A percentile compares a stretch with the other conserved stretches of the same genome.
These are phyloP conservation scores for Bimastos eiseni DNA, from an alignment of 2,888 invertebrate species.

Conservation along the genomic window DNA sequence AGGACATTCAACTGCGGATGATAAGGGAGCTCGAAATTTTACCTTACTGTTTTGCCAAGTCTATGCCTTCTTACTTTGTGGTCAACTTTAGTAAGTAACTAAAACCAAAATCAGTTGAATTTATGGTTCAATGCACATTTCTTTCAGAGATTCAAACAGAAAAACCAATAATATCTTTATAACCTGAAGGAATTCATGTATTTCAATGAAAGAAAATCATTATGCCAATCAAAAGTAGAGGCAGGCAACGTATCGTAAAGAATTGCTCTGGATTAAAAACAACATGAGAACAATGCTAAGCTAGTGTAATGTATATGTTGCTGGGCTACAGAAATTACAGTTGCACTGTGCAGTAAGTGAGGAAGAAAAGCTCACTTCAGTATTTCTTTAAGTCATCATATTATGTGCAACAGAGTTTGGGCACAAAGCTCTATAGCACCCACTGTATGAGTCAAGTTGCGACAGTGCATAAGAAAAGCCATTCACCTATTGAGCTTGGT, in stretches of 20 bases:
- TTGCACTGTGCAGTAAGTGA: too few relatives aligned
- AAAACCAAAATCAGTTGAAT: not conserved
- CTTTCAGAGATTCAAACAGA: not conserved
- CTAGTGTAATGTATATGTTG: too few relatives aligned
- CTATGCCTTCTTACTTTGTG: not conserved
- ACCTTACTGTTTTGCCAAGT: not conserved
- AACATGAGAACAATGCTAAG: not conserved
- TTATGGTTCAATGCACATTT: not conserved
- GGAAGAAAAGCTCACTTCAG: not conserved
- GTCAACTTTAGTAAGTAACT: not conserved
- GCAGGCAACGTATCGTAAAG: not conserved
- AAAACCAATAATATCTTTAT: not conserved
- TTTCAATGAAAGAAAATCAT: too few relatives aligned
- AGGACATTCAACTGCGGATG: not conserved
- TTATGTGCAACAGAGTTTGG: not conserved
- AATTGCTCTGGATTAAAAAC: not conserved
- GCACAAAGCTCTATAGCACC: not conserved
- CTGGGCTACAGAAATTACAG: too few relatives aligned
- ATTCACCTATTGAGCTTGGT: conserved; percentile 76
- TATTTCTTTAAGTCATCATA: not conserved
- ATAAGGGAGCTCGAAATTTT: not conserved
- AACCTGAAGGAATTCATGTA: not conserved
- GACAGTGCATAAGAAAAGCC: not conserved
- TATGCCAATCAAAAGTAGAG: not conserved
- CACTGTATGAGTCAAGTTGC: not conserved